Evolutionary conservation across 2,797 vertebrate species (phyloP), one percentile per base, ranked within the genome.

Genomic region (Bufotes viridis): DNA sequence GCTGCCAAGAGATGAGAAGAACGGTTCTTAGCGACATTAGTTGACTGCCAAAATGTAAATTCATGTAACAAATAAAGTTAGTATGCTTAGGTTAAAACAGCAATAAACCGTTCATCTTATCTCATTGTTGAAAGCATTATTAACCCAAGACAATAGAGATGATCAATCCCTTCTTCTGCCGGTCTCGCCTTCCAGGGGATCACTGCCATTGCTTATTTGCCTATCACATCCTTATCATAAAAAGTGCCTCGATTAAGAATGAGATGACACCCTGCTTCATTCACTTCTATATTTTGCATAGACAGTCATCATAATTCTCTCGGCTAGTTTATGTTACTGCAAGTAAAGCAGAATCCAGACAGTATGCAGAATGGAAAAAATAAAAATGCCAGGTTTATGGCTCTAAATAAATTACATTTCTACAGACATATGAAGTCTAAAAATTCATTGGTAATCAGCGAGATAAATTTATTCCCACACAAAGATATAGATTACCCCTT

Each of bases 1-100:
- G 96, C 98, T 99, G 91, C 86, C 2, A 85, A 42, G 20, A 57
- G 26, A 84, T 51, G 20, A 85, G 58, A 20, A 84, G 29, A 22
- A 81, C 75, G 12, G 29, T 61, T 75, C 49, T 79, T 42, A 78
- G 70, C 17, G 3, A 69, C 7, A 26, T 74, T 61, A 20, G 8
- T 34, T 60, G 49, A 58, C 53, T 61, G n/a, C 55, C 15, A 29
- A 83, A 13, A 83, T 55, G 15, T 76, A 78, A 89, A 82, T 76
- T 60, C 18, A 61, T 79, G 78, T 76, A 81, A 42, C 74, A 83
- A 87, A 87, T 81, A 63, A 63, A 61, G 53, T 61, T 17, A 80
- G 34, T 57, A 78, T 49, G 80, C 22, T 82, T 78, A 82, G 22
- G 5, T 70, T 87, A 53, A 53, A 87, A 83, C 55, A 67, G 34